Percentiles rank a stretch among this genome's conserved stretches.
Evolutionary conservation across 2,797 vertebrate species (phyloP).

Genomic region (Chaenodraco wilsoni): DNA sequence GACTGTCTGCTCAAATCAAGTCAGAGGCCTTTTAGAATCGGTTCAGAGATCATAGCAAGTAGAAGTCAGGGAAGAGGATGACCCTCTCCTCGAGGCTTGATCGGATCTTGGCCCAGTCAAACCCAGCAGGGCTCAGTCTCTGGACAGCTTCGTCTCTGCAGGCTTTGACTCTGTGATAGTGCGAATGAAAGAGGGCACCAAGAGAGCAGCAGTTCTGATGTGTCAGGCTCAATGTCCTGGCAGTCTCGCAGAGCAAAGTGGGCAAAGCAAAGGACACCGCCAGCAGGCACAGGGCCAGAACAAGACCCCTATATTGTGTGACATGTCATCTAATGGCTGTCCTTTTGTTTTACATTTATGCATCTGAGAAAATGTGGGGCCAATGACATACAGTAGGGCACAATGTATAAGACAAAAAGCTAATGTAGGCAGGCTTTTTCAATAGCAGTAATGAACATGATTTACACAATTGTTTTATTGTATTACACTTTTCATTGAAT

Average conservation of each 20-base stretch:
- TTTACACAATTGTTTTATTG: neutral
- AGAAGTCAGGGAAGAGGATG: conserved; percentile 84
- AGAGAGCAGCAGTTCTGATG: conserved; percentile 83
- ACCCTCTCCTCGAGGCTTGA: conserved; percentile 86
- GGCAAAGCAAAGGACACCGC: conserved; percentile 85
- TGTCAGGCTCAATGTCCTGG: conserved; percentile 86
- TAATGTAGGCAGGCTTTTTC: conserved; percentile 41
- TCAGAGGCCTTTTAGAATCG: conserved; percentile 84
- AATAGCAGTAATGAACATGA: conserved; percentile 36
- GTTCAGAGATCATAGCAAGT: conserved; percentile 87
- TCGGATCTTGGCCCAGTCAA: conserved; percentile 87
- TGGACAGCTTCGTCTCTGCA: conserved; percentile 83
- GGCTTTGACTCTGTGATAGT: conserved; percentile 84
- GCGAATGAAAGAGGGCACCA: conserved; percentile 84
- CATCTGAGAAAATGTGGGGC: conserved; percentile 70
- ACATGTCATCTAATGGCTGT: conserved; percentile 84
- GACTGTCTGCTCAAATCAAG: conserved; percentile 86
- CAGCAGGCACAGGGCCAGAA: conserved; percentile 79
- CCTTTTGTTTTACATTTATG: conserved; percentile 80
- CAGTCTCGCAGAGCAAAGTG: conserved; percentile 81
- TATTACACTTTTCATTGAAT: conserved; percentile 12
- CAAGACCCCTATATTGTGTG: conserved; percentile 82
- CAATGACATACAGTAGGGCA: conserved; percentile 71
- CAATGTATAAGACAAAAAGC: conserved; percentile 56
- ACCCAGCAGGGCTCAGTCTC: conserved; percentile 82